Evolutionary conservation across 1,140 invertebrate species (phyloP), one percentile per base, ranked within the genome.

Genomic region (Drosophila teissieri): DNA sequence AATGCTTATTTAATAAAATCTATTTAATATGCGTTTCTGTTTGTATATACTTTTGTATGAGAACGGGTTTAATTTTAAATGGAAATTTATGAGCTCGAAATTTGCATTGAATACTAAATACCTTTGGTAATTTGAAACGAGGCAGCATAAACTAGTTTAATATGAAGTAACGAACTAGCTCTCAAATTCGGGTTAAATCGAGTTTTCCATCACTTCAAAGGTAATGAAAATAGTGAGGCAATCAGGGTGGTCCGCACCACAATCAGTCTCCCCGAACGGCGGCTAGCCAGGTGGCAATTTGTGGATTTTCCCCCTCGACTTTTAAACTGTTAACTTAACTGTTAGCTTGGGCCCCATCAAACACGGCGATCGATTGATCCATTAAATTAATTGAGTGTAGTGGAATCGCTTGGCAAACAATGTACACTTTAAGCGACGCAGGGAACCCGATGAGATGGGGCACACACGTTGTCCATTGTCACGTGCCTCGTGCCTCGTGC

Each of bases 321-420:
- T 27, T n/a, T 12, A 57, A 48, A 55, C 61, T 57, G 58, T 75
- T 81, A 55, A 58, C 39, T 69, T 70, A 74, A 74, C 77, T 70
- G 74, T 42, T 80, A 42, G 46, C 45, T 80, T 54, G 45, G 40
- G 48, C 24, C 17, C 48, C 68, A 44, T 62, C 58, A 44, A 58
- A 40, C 44, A 22, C 37, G 58, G 37, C 80, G 84, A 89, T 89
- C 83, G 76, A 88, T 88, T 83, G 72, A 79, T 83, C 84, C 84
- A 88, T 88, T 88, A 88, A 88, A 88, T 88, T 80, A 88, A 88
- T 88, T 88, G 84, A 88, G 75, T 88, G 76, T 73, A 88, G 75
- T 76, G 67, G 51, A 83, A 89, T 63, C 76, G 83, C 75, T 88
- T 79, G 68, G 62, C 75, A 60, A 81, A 40, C 73, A 77, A 56